Percentiles rank a stretch among this genome's conserved stretches.
phyloP scores from a whole-genome alignment of 1,140 invertebrate genomes.

The Aricia agestis region DNA sequence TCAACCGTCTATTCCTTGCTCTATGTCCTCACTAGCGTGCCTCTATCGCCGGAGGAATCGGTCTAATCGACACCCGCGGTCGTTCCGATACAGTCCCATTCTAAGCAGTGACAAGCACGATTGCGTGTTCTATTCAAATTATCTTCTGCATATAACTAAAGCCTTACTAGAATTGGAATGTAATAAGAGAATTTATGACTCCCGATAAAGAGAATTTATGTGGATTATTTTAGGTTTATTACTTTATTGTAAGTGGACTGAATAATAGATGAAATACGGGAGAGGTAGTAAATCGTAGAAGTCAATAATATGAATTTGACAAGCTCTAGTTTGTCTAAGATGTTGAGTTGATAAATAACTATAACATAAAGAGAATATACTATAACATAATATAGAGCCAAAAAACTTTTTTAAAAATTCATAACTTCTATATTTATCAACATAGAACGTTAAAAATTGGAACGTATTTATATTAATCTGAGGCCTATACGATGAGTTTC shows the following conservation, averaged over 20 bases:
- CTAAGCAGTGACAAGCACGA: slow-evolving; percentile 45
- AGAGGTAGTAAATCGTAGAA: too few species aligned
- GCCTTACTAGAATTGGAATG: slow-evolving; percentile 11
- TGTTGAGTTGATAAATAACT: too few species aligned
- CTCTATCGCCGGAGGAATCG: slow-evolving; percentile 44
- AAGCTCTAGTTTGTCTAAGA: too few species aligned
- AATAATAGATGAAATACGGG: background rate
- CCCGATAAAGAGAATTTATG: background rate
- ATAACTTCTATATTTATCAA: too few species aligned
- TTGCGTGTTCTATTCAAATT: slow-evolving; percentile 66
- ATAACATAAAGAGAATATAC: too few species aligned
- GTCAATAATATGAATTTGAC: too few species aligned
- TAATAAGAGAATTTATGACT: slow-evolving; percentile 12
- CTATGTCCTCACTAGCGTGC: slow-evolving; percentile 35
- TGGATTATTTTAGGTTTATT: background rate
- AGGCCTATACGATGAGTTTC: too few species aligned
- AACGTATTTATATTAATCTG: too few species aligned
- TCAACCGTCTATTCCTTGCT: background rate
- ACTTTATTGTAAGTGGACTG: background rate
- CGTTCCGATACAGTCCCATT: slow-evolving; percentile 44
- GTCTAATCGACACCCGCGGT: slow-evolving; percentile 64
- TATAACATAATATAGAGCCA: too few species aligned
- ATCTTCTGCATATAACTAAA: slow-evolving; percentile 21
- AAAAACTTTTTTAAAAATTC: too few species aligned
- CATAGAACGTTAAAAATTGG: too few species aligned